These are phyloP conservation scores for Equus quagga DNA, from an alignment of 2,113 vertebrate genomes.

Conservation along the genomic window DNA sequence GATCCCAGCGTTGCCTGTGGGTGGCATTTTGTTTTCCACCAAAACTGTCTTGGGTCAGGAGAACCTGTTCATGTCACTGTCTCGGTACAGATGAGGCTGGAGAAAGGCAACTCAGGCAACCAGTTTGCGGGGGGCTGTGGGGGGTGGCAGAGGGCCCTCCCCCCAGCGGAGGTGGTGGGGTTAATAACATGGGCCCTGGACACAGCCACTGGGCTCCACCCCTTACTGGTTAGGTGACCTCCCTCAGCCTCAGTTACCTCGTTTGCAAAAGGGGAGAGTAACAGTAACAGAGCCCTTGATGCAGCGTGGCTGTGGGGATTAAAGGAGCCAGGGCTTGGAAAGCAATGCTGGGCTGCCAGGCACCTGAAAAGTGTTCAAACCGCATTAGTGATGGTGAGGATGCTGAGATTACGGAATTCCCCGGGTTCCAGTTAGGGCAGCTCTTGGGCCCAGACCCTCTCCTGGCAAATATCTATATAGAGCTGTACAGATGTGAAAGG, in stretches of 20 bases:
- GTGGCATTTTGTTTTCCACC: slow-evolving; percentile 1
- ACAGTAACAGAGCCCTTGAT: background rate
- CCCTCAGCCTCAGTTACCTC: background rate
- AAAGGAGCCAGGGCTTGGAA: background rate
- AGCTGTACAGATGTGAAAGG: background rate
- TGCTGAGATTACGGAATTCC: background rate
- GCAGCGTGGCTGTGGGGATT: background rate
- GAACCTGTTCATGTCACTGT: background rate
- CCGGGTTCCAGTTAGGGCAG: background rate
- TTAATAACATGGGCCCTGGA: background rate
- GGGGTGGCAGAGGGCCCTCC: background rate
- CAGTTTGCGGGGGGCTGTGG: background rate
- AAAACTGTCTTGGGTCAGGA: background rate
- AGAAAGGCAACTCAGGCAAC: background rate
- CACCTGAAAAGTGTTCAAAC: background rate
- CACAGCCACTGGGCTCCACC: background rate
- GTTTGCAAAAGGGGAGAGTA: slow-evolving; percentile 8
- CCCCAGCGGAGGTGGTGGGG: background rate
- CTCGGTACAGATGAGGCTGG: background rate
- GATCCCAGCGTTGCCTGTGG: background rate
- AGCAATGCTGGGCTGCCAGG: background rate
- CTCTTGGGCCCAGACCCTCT: background rate
- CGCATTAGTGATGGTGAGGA: background rate
- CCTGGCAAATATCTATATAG: background rate
- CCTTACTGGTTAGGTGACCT: background rate